Percentiles rank a stretch among this genome's conserved stretches.
phyloP scores from a whole-genome alignment of 2,888 invertebrate genomes.

The Caenorhabditis sp. region DNA sequence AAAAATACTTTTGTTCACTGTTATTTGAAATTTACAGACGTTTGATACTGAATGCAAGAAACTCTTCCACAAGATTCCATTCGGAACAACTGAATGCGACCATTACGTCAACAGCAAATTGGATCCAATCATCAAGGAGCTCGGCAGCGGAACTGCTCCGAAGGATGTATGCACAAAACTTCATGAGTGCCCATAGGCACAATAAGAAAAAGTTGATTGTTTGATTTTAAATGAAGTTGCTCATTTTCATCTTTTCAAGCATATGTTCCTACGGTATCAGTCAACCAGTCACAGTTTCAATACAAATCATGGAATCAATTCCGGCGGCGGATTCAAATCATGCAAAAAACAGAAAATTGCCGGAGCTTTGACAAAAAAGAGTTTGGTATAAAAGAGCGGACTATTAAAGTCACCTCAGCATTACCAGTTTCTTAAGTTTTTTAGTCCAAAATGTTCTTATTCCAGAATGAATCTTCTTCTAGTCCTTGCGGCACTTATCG shows the following conservation, averaged over 20 bases:
- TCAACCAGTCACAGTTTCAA: too few relatives aligned
- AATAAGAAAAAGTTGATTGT: too few relatives aligned
- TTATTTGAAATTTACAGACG: too few relatives aligned
- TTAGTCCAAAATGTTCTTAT: too few relatives aligned
- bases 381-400: conserved; percentile 30
- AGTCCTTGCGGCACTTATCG: conserved; percentile 37
- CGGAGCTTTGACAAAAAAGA: conserved; percentile 26
- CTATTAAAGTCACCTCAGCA: conserved; percentile 4
- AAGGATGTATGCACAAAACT: conserved; percentile 67
- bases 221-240: too few relatives aligned
- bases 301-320: conserved; percentile 2
- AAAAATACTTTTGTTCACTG: too few relatives aligned
- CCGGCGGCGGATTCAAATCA: conserved; percentile 15
- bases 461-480: conserved; percentile 49
- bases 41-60: conserved; percentile 39
- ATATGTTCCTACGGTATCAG: too few relatives aligned
- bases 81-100: conserved; percentile 63
- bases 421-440: background rate
- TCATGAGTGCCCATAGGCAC: conserved; percentile 44
- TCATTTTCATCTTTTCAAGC: too few relatives aligned
- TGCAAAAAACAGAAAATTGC: conserved; percentile 27
- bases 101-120: conserved; percentile 65
- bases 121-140: conserved; percentile 69
- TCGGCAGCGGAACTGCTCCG: conserved; percentile 71
- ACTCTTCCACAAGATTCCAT: conserved; percentile 64